A percentile compares a stretch with the other conserved stretches of the same genome.
Evolutionary conservation across 2,113 vertebrate species (phyloP).

Genomic region (Felis catus): F.catus_Fca126_mat1.0 CM031426.1:42333501-42334000

Average conservation of each 20-base stretch:
- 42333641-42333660: not conserved
- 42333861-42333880: not conserved
- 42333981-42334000: not conserved
- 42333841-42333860: not conserved
- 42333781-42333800: not conserved
- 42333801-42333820: not conserved
- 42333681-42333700: not conserved
- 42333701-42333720: not conserved
- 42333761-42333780: not conserved
- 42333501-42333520: not conserved
- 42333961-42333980: not conserved
- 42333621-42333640: not conserved
- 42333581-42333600: not conserved
- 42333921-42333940: not conserved
- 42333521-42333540: not conserved
- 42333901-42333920: not conserved
- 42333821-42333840: not conserved
- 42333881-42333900: not conserved
- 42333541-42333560: not conserved
- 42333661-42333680: not conserved
- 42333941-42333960: not conserved
- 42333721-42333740: not conserved
- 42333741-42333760: not conserved
- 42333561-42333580: not conserved
- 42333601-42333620: not conserved